Base-by-base conservation (phyloP, 1,140 invertebrate genomes). In the Drosophila pruinosa region DNA sequence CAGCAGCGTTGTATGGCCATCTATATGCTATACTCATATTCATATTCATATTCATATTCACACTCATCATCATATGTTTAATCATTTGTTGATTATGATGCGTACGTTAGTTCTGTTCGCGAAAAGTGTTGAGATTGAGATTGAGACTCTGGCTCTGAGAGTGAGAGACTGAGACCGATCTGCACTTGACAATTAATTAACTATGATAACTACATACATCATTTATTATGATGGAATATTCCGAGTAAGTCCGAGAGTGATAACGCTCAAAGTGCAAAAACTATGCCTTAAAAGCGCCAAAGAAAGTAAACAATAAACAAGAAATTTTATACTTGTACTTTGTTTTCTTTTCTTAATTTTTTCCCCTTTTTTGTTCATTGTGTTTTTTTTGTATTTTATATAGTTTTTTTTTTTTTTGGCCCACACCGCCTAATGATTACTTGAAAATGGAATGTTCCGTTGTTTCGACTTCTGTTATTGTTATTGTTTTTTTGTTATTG, bases 141-240 rank as follows among this genome's bases (percentile, higher is more conserved):
- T n/a, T 4, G 8, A 47, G 21, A 12, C n/a, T 14, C 12, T n/a
- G n/a, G n/a, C n/a, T n/a, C n/a, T n/a, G n/a, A 38, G 14, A 14
- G 3, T 39, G 14, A 39, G 26, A 50, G 78, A 72, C 48, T 26
- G 50, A 45, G 54, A 47, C 28, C 21, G 52, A 15, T 19, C 45
- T 59, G 41, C 57, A 38, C 53, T 43, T 71, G 36, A 62, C 61
- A 71, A 61, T 57, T 59, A 75, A 59, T 68, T 56, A 76, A 77
- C 72, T 81, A 76, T 78, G 65, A 81, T 81, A 81, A 52, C 70
- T 74, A 83, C 59, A 85, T 79, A 72, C 59, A 85, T 79, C 69
- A 86, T 72, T 85, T 64, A 80, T 75, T 58, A 53, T 54, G 43
- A 65, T 28, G 81, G 81, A 86, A 86, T 88, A 86, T 86, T 86